Evolutionary conservation across 2,113 vertebrate species (phyloP), one percentile per base, ranked within the genome.

Genomic region (Hippopotamus amphibius): DNA sequence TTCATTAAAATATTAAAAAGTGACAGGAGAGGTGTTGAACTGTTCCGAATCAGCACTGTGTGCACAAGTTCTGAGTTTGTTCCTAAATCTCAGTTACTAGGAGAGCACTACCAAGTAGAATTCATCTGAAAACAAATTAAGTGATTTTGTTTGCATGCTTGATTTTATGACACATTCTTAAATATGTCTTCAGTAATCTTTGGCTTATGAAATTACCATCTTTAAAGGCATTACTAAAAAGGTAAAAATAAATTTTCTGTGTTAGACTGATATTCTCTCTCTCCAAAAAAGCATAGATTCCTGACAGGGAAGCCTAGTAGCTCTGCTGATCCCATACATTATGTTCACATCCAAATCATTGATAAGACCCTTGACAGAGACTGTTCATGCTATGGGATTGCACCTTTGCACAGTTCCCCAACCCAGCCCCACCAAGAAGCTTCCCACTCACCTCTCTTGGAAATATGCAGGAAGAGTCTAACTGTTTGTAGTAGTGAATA

Each of bases 1-100:
- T 85, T 95, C 3, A 57, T 96, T 81, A 74, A 85, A 92, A 82
- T 6, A 79, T 90, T 82, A 71, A 93, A 94, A 97, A 97, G 90
- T 3, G n/a, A 88, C 14, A 0, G 7, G 0, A 3, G 76, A 79
- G 14, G 37, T 46, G 3, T 17, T 30, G 46, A 68, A 82, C 82
- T 61, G 0, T 84, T 96, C 80, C 81, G 16, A 9, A 72, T 95
- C 83, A 57, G 22, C 19, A 30, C 46, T 50, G 10, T 46, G 33
- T 37, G 8, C 33, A 1, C 88, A 84, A 92, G 74, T 57, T 93
- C 94, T 0, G 7, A 16, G 41, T 68, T 4, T 0, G 46, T 59
- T 96, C 96, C 59, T 92, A 65, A 94, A 76, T 87, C 81, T 69
- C 5, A 0, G 1, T 97, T 88, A 57, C 95, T 80, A 71, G 57